Evolutionary conservation across 2,113 vertebrate genomes (phyloP).

Genomic region (Sceloporus undulatus): DNA sequence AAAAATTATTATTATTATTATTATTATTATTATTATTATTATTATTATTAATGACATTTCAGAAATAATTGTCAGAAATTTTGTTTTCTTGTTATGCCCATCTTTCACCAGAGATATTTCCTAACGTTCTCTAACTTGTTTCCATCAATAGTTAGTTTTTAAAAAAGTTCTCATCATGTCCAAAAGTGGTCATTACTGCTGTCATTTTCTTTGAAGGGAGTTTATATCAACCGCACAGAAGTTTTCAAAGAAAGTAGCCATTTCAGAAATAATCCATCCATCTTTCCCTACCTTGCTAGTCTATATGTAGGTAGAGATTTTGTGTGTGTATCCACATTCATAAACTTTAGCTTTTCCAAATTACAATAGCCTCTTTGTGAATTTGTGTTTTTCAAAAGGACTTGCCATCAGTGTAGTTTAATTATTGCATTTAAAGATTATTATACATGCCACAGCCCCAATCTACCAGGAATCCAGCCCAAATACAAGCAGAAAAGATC

Average conservation of each 20-base stretch:
- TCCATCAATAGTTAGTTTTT: constrained; percentile 38
- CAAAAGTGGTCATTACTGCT: background rate
- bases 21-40: too few species aligned
- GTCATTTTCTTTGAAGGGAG: constrained; percentile 19
- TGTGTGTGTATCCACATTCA: background rate
- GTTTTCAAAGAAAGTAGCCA: background rate
- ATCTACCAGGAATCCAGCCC: too few species aligned
- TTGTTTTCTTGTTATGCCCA: constrained; percentile 36
- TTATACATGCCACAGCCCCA: background rate
- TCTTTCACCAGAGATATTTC: constrained; percentile 1
- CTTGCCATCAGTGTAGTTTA: background rate
- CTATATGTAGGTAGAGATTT: background rate
- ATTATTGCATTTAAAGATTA: constrained; percentile 1
- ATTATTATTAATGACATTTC: constrained; percentile 60
- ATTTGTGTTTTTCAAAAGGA: constrained; percentile 13
- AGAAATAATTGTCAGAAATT: constrained; percentile 67
- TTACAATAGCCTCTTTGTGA: background rate
- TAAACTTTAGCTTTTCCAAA: background rate
- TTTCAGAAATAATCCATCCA: background rate
- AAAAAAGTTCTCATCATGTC: constrained; percentile 15
- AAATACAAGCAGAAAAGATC: too few species aligned
- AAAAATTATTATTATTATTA: too few species aligned
- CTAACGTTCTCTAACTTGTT: constrained; percentile 9
- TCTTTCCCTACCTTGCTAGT: background rate
- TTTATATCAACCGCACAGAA: constrained; percentile 10